These are phyloP conservation scores for Andrena haemorrhoa DNA, from an alignment of 2,888 invertebrate species.

Conservation along the genomic window DNA sequence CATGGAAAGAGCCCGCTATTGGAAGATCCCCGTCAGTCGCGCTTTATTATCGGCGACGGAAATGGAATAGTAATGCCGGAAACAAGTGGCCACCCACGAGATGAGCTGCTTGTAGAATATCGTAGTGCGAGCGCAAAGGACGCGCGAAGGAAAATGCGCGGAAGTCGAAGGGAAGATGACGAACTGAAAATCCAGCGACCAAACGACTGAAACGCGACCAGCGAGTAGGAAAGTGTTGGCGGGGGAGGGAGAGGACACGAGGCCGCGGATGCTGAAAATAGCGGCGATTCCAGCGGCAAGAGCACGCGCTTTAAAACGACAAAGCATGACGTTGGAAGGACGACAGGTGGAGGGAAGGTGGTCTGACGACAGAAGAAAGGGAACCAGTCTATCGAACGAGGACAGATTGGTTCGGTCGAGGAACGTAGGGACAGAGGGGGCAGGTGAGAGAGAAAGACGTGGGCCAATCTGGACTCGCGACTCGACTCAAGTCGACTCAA, in stretches of 20 bases:
- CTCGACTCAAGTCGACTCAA: constrained; percentile 11
- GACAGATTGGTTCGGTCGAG: constrained; percentile 21
- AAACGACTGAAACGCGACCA: neutral
- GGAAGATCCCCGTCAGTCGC: constrained; percentile 11
- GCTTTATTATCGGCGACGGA: constrained; percentile 55
- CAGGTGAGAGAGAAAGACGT: constrained; percentile 43
- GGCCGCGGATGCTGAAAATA: neutral
- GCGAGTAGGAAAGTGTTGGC: too few species aligned
- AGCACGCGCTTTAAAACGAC: neutral
- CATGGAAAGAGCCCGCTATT: neutral
- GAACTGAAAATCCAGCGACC: neutral
- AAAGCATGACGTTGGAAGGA: constrained; percentile 36
- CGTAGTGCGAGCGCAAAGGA: neutral
- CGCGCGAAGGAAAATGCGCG: neutral
- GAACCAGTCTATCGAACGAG: constrained; percentile 43
- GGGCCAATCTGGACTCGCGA: constrained; percentile 42
- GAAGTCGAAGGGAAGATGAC: neutral
- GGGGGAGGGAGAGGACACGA: neutral
- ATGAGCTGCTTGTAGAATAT: neutral
- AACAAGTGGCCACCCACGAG: constrained; percentile 25
- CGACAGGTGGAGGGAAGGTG: constrained; percentile 51
- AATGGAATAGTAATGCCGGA: constrained; percentile 58
- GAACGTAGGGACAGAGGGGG: constrained; percentile 39
- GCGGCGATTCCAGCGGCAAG: neutral
- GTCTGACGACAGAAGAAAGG: constrained; percentile 29